Base-by-base conservation (phyloP, 1,140 invertebrate species). In the Acromyrmex echinatior region DNA sequence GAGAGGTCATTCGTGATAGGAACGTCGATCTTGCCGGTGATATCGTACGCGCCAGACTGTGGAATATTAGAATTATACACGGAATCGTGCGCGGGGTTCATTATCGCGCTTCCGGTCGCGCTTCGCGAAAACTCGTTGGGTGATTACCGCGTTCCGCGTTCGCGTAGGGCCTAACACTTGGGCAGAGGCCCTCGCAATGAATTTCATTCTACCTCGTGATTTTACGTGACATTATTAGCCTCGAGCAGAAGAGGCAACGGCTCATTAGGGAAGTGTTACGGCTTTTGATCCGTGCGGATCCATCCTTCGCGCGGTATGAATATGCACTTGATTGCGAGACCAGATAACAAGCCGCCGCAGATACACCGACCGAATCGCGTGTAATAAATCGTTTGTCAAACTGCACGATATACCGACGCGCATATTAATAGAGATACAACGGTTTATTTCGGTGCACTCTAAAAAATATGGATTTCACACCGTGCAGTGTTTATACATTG, bases 211-310 rank as follows among this genome's bases (percentile, higher is more conserved):
- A 18, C 45, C 62, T 49, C 35, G 58, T 63, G 25, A 25, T 25
- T 25, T 25, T 25, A 78, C 74, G 77, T 77, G 60, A 79, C 77
- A 66, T 79, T 79, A 66, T 79, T 79, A 79, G 45, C 39, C 62
- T 14, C 25, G 45, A 51, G 60, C 7, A 66, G 25, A 79, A 49
- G 60, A 66, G 77, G 10, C 77, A 49, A 51, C 62, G 77, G 45
- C 45, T 66, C 45, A 79, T 79, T 66, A 79, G n/a, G 62, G 12
- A 79, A 79, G 62, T 51, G 60, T 79, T 79, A 49, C 25, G 60
- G 39, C 39, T 45, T 35, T 79, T 68, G 25, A 79, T 79, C 39
- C 25, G 39, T 65, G 39, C 25, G 25, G 58, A 62, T 78, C 25
- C 60, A 65, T 56, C 58, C 66, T 70, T n/a, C 39, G 39, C 66